These are phyloP conservation scores for Tromatobia lineatoria DNA, from an alignment of 2,888 invertebrate genomes.

Conservation along the genomic window DNA sequence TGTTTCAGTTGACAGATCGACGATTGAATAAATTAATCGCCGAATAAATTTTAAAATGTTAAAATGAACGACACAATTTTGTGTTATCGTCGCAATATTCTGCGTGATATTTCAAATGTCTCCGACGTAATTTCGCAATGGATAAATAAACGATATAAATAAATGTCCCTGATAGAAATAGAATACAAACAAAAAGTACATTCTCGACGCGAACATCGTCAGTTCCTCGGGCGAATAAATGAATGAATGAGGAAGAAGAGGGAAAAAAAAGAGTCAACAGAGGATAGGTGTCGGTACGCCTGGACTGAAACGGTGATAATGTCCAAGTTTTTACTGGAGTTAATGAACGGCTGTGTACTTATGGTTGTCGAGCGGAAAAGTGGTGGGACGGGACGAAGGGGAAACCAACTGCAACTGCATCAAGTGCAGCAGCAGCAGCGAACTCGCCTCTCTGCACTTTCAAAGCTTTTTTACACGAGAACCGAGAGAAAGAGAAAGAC, in stretches of 20 bases:
- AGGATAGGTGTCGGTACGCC: conserved; percentile 71
- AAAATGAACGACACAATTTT: neutral
- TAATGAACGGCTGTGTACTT: conserved; percentile 80
- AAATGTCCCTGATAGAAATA: neutral
- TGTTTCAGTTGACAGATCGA: too few species aligned
- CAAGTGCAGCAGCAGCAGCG: conserved; percentile 53
- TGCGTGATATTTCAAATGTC: neutral
- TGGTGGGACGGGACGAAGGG: conserved; percentile 82
- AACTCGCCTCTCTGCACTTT: conserved; percentile 76
- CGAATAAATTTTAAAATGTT: too few species aligned
- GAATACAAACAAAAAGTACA: neutral
- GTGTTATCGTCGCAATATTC: neutral
- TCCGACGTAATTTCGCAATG: neutral
- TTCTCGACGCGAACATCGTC: neutral
- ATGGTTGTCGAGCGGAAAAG: conserved; percentile 82
- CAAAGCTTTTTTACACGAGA: conserved; percentile 76
- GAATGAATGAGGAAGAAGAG: conserved; percentile 42
- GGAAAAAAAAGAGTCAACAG: conserved; percentile 65
- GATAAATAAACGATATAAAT: neutral
- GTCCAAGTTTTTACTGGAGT: conserved; percentile 77
- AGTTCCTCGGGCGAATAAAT: conserved; percentile 18
- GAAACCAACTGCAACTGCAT: conserved; percentile 74
- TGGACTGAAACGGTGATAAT: conserved; percentile 76
- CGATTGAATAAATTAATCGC: too few species aligned
- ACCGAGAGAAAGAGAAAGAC: conserved; percentile 50